Evolutionary conservation across 2,888 invertebrate species (phyloP).

Genomic region (Lasioglossum malachurum): DNA sequence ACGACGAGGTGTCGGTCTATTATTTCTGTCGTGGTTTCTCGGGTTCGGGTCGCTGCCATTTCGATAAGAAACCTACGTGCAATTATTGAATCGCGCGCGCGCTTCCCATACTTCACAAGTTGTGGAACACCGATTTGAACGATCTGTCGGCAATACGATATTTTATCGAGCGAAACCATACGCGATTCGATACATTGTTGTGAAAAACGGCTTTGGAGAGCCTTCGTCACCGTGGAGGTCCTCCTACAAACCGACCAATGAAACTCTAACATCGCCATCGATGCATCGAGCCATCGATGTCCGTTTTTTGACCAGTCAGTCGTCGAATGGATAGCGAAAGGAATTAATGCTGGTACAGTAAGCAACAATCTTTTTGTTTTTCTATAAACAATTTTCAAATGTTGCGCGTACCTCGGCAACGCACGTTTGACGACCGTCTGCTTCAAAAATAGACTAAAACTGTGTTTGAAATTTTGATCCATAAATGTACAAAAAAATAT

Average conservation of each 20-base stretch:
- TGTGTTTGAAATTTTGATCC: no score
- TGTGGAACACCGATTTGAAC: background rate
- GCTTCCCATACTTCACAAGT: slow-evolving; percentile 19
- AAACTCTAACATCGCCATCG: background rate
- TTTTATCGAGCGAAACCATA: background rate
- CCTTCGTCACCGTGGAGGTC: background rate
- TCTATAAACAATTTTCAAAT: background rate
- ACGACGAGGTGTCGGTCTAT: background rate
- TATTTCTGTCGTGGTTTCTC: slow-evolving; percentile 8
- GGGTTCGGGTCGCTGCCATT: background rate
- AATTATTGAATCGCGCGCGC: slow-evolving; percentile 8
- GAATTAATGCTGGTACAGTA: background rate
- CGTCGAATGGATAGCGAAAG: background rate
- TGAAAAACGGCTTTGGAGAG: background rate
- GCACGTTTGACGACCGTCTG: background rate
- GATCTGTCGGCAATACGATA: background rate
- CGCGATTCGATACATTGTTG: background rate
- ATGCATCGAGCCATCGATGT: background rate
- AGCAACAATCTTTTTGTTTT: background rate
- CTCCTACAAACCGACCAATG: background rate
- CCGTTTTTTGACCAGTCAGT: background rate
- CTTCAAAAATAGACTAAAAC: no score
- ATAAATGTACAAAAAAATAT: no score
- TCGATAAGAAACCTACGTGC: background rate
- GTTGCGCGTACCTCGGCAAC: background rate